Evolutionary conservation across 2,113 vertebrate genomes (phyloP).

Genomic region (Brachyhypopomus occidentalis): DNA sequence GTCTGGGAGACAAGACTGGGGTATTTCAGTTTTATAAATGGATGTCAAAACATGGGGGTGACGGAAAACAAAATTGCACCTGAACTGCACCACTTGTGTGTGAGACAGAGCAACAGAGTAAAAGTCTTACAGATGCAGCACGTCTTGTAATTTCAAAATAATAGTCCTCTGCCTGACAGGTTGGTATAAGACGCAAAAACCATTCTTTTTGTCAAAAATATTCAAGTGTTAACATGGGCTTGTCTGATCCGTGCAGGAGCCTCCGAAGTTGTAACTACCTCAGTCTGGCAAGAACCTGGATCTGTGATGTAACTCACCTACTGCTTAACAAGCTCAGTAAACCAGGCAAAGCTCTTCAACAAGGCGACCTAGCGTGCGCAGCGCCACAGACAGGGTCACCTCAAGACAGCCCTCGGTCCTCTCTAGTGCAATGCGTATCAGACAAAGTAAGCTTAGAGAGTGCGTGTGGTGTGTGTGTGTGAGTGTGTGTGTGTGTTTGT

Average conservation of each 20-base stretch:
- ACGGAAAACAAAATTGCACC: not conserved
- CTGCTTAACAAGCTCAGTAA: slow-evolving; percentile 3
- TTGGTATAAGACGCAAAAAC: not conserved
- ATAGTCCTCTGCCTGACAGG: not conserved
- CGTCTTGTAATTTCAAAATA: not conserved
- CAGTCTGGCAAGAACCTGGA: not conserved
- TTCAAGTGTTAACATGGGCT: not conserved
- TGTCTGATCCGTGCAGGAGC: slow-evolving; percentile 3
- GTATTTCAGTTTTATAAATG: not conserved
- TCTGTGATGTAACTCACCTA: not conserved
- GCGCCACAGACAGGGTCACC: not conserved
- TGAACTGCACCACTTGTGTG: not conserved
- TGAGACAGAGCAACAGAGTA: not conserved
- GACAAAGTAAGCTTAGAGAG: slow-evolving; percentile 36
- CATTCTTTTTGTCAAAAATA: not conserved
- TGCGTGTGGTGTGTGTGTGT: slow-evolving; percentile 27
- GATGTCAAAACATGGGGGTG: not conserved
- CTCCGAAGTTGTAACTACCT: not conserved
- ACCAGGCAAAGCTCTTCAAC: slow-evolving; percentile 1
- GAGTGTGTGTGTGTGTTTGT: slow-evolving; percentile 6
- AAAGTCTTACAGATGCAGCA: not conserved
- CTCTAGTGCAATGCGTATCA: slow-evolving; percentile 28
- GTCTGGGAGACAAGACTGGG: not conserved
- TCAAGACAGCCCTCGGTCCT: slow-evolving; percentile 6
- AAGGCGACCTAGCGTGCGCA: not conserved